phyloP scores from a whole-genome alignment of 2,888 invertebrate genomes.

The Aphidoletes aphidimyza region DNA sequence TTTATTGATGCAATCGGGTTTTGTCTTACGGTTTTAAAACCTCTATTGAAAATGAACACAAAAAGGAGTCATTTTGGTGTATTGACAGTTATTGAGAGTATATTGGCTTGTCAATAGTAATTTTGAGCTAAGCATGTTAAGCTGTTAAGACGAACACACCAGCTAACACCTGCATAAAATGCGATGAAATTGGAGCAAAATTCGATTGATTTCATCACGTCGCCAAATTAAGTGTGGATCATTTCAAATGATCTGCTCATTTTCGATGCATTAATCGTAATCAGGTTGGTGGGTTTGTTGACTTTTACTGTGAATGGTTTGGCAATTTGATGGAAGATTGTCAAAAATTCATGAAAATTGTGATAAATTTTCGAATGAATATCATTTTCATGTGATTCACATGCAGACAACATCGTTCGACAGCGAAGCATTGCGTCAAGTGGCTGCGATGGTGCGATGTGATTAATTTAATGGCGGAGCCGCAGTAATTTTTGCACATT shows the following conservation, averaged over 20 bases:
- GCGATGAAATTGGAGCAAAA: slow-evolving; percentile 16
- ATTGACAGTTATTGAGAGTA: too few species aligned
- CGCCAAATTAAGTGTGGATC: not conserved
- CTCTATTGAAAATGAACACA: too few species aligned
- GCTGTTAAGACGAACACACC: too few species aligned
- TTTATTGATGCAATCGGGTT: too few species aligned
- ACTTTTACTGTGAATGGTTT: not conserved
- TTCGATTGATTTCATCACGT: slow-evolving; percentile 23
- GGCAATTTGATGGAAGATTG: not conserved
- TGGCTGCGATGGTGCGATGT: not conserved
- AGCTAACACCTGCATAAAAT: too few species aligned
- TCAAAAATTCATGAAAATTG: not conserved
- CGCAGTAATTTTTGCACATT: not conserved
- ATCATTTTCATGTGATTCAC: too few species aligned
- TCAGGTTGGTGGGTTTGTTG: not conserved
- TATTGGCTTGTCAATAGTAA: too few species aligned
- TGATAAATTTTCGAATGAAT: not conserved
- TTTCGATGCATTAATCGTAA: slow-evolving; percentile 39
- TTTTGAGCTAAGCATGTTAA: too few species aligned
- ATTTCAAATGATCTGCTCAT: not conserved
- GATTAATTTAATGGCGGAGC: not conserved
- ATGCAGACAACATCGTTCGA: too few species aligned
- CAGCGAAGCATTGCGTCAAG: not conserved
- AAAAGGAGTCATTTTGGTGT: too few species aligned
- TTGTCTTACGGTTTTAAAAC: too few species aligned